A percentile compares a stretch with the other conserved stretches of the same genome.
These are phyloP conservation scores for Vulpes lagopus DNA, from an alignment of 2,113 vertebrate species.

Conservation along the genomic window DNA sequence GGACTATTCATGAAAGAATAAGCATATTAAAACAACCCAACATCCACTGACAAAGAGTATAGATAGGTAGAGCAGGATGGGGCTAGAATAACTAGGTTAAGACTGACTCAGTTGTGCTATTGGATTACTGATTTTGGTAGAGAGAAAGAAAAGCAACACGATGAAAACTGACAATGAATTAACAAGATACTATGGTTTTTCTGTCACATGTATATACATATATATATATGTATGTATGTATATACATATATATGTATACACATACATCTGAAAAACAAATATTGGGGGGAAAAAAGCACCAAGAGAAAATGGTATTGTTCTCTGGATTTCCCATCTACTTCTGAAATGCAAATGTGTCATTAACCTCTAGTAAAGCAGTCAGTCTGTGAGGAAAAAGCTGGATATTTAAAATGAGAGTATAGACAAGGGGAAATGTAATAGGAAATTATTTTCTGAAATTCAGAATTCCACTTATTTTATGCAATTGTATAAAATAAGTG, in stretches of 20 bases:
- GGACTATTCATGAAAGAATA: neutral
- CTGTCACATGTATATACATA: neutral
- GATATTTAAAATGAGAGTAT: slow-evolving; percentile 22
- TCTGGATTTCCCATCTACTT: neutral
- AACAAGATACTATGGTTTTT: neutral
- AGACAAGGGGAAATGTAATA: neutral
- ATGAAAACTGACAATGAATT: neutral
- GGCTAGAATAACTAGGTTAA: neutral
- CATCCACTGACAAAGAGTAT: neutral
- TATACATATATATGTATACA: neutral
- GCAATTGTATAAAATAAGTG: neutral
- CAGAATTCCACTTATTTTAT: neutral
- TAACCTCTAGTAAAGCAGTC: neutral
- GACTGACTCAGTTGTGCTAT: neutral
- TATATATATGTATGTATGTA: neutral
- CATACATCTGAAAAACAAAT: neutral
- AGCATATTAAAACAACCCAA: neutral
- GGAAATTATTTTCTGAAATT: slow-evolving; percentile 31
- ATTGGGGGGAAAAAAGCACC: neutral
- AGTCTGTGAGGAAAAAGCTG: neutral
- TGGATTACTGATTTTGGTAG: neutral
- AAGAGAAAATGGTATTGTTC: neutral
- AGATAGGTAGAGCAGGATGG: neutral
- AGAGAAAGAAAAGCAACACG: neutral
- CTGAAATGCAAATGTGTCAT: neutral